Conservation (phyloP, 2,888 invertebrate genomes). For the Euproctis similis region DNA sequence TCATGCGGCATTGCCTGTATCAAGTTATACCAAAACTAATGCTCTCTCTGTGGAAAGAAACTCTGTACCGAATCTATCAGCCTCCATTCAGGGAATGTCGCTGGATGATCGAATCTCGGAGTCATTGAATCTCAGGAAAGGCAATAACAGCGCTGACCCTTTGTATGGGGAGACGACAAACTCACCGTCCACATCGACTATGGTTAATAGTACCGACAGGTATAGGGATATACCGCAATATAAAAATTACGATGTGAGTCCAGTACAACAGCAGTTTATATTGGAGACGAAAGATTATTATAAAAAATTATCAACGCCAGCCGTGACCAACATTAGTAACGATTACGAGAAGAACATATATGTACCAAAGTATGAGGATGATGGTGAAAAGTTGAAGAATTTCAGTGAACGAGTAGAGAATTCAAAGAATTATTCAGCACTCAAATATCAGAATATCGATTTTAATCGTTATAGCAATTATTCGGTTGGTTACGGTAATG, state of each 20-base stretch:
- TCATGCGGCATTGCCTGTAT: slow-evolving; percentile 28
- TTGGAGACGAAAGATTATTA: slow-evolving; percentile 65
- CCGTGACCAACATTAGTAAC: slow-evolving; percentile 33
- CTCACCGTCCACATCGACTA: slow-evolving; percentile 30
- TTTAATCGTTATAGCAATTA: slow-evolving; percentile 36
- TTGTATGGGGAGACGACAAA: slow-evolving; percentile 41
- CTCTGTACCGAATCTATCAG: neutral
- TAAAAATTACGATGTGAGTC: slow-evolving; percentile 49
- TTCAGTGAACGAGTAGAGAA: slow-evolving; percentile 59
- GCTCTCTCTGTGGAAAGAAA: too few relatives aligned
- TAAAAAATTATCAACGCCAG: slow-evolving; percentile 54
- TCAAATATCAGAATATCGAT: slow-evolving; percentile 59
- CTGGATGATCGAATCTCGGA: slow-evolving; percentile 67
- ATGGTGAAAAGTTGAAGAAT: slow-evolving; percentile 51
- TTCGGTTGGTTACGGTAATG: slow-evolving; percentile 26
- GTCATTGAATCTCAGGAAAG: slow-evolving; percentile 64
- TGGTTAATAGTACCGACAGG: slow-evolving; percentile 18
- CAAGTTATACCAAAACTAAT: too few relatives aligned
- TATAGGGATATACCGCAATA: slow-evolving; percentile 55
- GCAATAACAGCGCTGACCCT: slow-evolving; percentile 52
- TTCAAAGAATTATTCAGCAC: slow-evolving; percentile 61
- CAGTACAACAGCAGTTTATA: slow-evolving; percentile 52
- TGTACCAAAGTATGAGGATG: slow-evolving; percentile 54
- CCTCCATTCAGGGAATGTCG: slow-evolving; percentile 50
- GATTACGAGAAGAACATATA: slow-evolving; percentile 67